phyloP scores from a whole-genome alignment of 37 sponge, comb jelly and placozoan species.

The Halichondria panicea region DNA sequence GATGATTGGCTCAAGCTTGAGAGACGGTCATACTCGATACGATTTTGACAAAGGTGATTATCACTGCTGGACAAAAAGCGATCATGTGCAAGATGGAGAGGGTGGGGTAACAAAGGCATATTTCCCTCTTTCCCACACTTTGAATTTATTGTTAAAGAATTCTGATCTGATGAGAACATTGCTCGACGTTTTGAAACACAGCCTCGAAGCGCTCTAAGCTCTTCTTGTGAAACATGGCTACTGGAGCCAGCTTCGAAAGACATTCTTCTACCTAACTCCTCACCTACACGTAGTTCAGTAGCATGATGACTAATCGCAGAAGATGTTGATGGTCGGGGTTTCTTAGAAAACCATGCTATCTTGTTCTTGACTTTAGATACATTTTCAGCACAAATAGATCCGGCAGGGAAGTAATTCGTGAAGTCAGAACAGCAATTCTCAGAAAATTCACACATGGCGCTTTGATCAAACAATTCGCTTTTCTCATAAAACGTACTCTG shows the following conservation, averaged over 20 bases:
- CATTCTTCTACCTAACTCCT: not conserved
- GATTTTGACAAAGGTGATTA: slow-evolving; percentile 1
- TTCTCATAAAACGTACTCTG: no score
- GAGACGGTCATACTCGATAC: slow-evolving; percentile 54
- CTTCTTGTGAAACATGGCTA: slow-evolving; percentile 28
- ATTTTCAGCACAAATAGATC: not conserved
- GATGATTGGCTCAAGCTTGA: not conserved
- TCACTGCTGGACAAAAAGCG: not conserved
- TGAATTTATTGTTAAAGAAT: not conserved
- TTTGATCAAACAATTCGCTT: not conserved
- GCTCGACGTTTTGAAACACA: slow-evolving; percentile 47
- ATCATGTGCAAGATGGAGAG: not conserved
- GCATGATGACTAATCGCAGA: not conserved
- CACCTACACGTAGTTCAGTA: not conserved
- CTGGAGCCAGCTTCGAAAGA: not conserved
- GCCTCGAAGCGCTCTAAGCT: slow-evolving; percentile 43
- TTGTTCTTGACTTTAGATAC: not conserved
- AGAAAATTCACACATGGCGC: slow-evolving; percentile 31
- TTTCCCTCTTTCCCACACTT: not conserved
- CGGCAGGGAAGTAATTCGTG: slow-evolving; percentile 9
- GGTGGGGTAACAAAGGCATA: not conserved
- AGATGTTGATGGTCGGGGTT: not conserved
- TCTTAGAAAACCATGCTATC: not conserved
- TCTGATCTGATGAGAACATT: slow-evolving; percentile 40
- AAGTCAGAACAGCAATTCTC: slow-evolving; percentile 23